A percentile compares a stretch with the other conserved stretches of the same genome.
phyloP scores from a whole-genome alignment of 2,888 invertebrate species.

The Isotomurus palustris region DNA sequence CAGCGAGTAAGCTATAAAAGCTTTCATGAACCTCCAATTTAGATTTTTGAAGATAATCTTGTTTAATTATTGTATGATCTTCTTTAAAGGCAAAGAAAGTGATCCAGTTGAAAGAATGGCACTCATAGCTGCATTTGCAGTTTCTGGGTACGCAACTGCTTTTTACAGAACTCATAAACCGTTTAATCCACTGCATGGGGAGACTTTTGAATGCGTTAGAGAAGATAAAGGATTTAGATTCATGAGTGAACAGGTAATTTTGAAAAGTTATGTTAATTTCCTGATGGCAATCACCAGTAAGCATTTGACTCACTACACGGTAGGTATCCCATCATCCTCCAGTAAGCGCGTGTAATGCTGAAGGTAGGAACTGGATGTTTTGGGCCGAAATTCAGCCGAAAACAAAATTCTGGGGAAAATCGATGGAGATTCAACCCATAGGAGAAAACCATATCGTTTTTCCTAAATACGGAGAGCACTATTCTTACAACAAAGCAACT shows the following conservation, averaged over 20 bases:
- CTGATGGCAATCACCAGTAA: background rate
- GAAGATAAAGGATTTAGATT: constrained; percentile 74
- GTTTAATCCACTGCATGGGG: constrained; percentile 76
- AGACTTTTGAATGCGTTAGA: constrained; percentile 74
- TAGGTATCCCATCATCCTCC: constrained; percentile 82
- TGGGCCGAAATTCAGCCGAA: constrained; percentile 80
- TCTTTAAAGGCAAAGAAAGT: constrained; percentile 54
- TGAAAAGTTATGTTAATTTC: background rate
- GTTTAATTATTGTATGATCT: background rate
- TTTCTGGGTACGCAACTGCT: constrained; percentile 69
- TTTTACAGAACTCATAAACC: constrained; percentile 71
- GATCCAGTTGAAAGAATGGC: constrained; percentile 69
- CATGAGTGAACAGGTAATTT: constrained; percentile 67
- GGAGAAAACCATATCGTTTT: constrained; percentile 53
- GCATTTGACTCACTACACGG: background rate
- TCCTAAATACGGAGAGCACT: constrained; percentile 62
- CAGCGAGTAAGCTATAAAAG: constrained; percentile 53
- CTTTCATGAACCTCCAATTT: background rate
- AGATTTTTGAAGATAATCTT: background rate
- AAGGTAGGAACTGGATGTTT: constrained; percentile 68
- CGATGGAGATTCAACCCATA: constrained; percentile 80
- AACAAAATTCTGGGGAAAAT: constrained; percentile 86
- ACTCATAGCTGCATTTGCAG: constrained; percentile 73
- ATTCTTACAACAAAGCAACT: constrained; percentile 76
- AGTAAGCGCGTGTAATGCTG: constrained; percentile 73